Percentiles rank a stretch among this genome's conserved stretches.
These are phyloP conservation scores for Molothrus ater DNA, from an alignment of 2,797 vertebrate species.

Conservation along the genomic window DNA sequence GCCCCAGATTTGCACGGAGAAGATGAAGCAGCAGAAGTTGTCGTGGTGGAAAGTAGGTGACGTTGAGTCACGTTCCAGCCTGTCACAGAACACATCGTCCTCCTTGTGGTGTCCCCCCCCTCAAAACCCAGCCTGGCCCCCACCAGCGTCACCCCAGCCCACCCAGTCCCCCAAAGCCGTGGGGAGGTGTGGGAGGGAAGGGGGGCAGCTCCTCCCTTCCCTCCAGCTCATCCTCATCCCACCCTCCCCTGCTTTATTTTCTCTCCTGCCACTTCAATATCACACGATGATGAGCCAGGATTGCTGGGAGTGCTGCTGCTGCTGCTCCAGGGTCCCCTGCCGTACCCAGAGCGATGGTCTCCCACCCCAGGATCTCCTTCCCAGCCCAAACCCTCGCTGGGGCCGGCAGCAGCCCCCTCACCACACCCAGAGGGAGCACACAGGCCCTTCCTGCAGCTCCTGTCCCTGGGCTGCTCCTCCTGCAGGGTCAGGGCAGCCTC, in stretches of 20 bases:
- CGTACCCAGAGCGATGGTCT: rapidly evolving
- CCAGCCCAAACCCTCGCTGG: rapidly evolving
- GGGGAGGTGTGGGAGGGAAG: background rate
- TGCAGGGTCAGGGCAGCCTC: background rate
- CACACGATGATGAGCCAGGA: rapidly evolving
- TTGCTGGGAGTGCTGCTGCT: background rate
- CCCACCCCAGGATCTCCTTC: background rate
- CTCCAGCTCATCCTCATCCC: background rate
- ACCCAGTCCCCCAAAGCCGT: rapidly evolving
- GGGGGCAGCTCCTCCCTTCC: background rate
- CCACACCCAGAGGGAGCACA: background rate
- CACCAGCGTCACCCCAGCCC: background rate
- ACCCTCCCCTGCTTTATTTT: slow-evolving; percentile 18
- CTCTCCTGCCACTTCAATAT: background rate
- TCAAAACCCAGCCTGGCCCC: background rate
- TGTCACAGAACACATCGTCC: background rate
- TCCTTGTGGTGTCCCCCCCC: background rate
- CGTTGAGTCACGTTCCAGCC: background rate
- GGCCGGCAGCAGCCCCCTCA: background rate
- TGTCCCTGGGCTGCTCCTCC: rapidly evolving
- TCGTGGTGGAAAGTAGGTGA: slow-evolving; percentile 48
- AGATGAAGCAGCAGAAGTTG: background rate
- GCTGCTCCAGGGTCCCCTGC: background rate
- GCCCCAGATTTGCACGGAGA: background rate
- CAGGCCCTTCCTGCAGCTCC: background rate